Conservation (phyloP, 2,797 vertebrate species). For the Catharus ustulatus region DNA sequence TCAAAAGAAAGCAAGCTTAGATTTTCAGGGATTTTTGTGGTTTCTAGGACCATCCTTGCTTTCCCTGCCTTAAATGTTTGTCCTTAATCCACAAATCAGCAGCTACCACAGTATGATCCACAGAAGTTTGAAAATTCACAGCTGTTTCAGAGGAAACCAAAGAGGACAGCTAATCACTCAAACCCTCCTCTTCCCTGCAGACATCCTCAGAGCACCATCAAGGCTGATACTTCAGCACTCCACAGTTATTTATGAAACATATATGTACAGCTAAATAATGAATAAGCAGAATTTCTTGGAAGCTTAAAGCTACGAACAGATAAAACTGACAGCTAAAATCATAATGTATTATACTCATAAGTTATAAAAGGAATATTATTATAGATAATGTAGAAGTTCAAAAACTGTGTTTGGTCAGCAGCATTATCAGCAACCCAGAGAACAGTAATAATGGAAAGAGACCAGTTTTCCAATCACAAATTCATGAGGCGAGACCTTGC, state of each 20-base stretch:
- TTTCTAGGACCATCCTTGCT: background rate
- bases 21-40: too few relatives aligned
- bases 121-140: background rate
- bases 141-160: background rate
- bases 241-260: background rate
- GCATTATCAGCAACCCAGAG: background rate
- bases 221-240: background rate
- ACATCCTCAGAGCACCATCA: background rate
- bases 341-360: background rate
- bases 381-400: accelerated
- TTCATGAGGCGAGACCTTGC: background rate
- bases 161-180: background rate
- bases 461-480: background rate
- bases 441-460: background rate
- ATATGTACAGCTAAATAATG: background rate
- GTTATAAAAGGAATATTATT: background rate
- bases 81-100: background rate
- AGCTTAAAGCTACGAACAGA: background rate
- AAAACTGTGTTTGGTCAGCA: background rate
- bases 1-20: background rate
- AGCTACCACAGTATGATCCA: too few relatives aligned
- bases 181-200: background rate
- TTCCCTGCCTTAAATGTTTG: background rate
- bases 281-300: background rate
- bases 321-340: background rate